Evolutionary conservation across 2,888 invertebrate genomes (phyloP).

Genomic region (Strigamia maritima): DNA sequence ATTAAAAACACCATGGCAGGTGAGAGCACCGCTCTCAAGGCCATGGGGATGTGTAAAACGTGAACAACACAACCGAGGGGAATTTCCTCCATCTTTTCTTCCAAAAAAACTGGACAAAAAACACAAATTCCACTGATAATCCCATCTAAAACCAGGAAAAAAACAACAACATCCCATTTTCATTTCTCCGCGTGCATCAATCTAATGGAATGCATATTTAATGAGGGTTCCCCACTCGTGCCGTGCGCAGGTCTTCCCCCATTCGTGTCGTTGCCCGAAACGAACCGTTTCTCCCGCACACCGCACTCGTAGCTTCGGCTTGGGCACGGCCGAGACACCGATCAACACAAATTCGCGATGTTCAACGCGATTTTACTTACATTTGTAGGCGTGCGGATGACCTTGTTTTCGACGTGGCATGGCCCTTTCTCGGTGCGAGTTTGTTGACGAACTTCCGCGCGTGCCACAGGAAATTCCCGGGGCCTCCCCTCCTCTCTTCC

Average conservation of each 20-base stretch:
- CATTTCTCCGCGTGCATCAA: background rate
- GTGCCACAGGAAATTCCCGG: constrained; percentile 38
- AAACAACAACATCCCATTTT: too few species aligned
- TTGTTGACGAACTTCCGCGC: constrained; percentile 40
- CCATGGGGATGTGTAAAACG: too few species aligned
- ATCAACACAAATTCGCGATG: too few species aligned
- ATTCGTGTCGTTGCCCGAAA: too few species aligned
- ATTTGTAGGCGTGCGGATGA: constrained; percentile 36
- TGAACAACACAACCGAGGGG: background rate
- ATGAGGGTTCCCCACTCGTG: constrained; percentile 34
- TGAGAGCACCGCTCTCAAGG: too few species aligned
- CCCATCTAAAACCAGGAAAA: too few species aligned
- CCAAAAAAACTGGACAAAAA: background rate
- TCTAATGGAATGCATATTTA: constrained; percentile 35
- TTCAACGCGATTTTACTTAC: constrained; percentile 34
- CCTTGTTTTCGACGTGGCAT: constrained; percentile 41
- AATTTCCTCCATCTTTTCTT: background rate
- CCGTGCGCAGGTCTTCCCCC: constrained; percentile 38
- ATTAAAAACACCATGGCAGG: background rate
- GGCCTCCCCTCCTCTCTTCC: background rate
- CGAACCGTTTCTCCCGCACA: background rate
- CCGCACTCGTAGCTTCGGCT: too few species aligned
- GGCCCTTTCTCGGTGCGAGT: constrained; percentile 36
- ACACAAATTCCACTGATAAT: background rate
- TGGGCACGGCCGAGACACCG: too few species aligned